Evolutionary conservation across 2,888 invertebrate species (phyloP).

Genomic region (Chloromyia formosa): DNA sequence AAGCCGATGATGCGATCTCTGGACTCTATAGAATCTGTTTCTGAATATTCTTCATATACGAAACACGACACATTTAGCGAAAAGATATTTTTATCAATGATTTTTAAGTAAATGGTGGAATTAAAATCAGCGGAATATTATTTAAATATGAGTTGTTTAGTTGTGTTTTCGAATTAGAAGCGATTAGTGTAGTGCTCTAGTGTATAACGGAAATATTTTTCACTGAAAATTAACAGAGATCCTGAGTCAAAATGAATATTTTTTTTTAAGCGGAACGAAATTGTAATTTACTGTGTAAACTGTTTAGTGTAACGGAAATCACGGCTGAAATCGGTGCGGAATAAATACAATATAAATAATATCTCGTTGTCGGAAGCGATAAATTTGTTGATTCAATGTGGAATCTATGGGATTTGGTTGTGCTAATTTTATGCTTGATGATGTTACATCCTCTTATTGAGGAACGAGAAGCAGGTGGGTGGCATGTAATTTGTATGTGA

Average conservation of each 20-base stretch:
- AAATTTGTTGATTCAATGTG: neutral
- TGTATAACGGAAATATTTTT: neutral
- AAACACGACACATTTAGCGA: neutral
- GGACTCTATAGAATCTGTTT: neutral
- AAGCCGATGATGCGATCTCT: neutral
- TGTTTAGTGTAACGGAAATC: no score
- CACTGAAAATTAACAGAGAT: no score
- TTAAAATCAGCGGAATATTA: neutral
- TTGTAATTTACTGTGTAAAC: no score
- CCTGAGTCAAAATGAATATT: neutral
- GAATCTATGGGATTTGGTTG: neutral
- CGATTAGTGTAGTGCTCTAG: neutral
- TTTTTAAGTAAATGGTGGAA: neutral
- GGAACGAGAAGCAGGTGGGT: neutral
- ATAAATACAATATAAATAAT: no score
- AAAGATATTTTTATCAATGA: slow-evolving; percentile 25
- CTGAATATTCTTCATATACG: neutral
- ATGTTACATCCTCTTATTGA: neutral
- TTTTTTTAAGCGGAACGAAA: neutral
- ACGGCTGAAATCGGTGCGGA: no score
- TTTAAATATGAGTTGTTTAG: neutral
- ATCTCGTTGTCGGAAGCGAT: no score
- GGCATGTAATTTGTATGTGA: no score
- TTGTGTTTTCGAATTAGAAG: slow-evolving; percentile 5
- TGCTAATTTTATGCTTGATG: neutral